Conservation (phyloP, 2,888 invertebrate genomes). For the Miltochrista miniata region DNA sequence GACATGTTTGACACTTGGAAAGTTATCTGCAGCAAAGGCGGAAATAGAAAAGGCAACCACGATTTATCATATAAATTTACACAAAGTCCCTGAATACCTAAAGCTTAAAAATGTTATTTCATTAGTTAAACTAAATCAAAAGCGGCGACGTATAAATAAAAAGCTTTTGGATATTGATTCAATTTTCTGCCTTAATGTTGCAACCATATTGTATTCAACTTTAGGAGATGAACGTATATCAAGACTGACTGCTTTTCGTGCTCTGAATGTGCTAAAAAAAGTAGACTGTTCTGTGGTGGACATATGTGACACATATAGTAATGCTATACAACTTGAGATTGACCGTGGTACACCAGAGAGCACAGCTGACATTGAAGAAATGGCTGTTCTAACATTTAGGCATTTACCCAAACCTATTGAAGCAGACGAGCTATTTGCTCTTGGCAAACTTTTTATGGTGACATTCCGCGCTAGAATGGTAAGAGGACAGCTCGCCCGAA, state of each 20-base stretch:
- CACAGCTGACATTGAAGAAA: conserved; percentile 62
- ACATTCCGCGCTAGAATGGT: conserved; percentile 71
- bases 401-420: conserved; percentile 56
- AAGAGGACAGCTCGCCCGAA: conserved; percentile 54
- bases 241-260: conserved; percentile 54
- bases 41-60: conserved; percentile 58
- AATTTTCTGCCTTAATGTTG: conserved; percentile 67
- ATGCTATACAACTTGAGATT: conserved; percentile 73
- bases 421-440: conserved; percentile 69
- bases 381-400: conserved; percentile 56
- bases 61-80: conserved; percentile 59
- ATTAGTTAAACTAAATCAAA: conserved; percentile 45
- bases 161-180: conserved; percentile 57
- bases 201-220: conserved; percentile 59
- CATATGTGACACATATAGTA: conserved; percentile 73
- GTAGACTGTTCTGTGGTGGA: conserved; percentile 64
- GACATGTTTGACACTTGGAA: conserved; percentile 50
- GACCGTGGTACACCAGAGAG: conserved; percentile 61
- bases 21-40: conserved; percentile 52
- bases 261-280: conserved; percentile 61
- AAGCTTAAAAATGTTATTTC: conserved; percentile 46
- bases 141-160: conserved; percentile 51
- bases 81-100: conserved; percentile 55
- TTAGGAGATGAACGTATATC: conserved; percentile 60
- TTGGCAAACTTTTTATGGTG: conserved; percentile 71